Conservation (phyloP, 2,888 invertebrate species). For the Itoplectis maculator region DNA sequence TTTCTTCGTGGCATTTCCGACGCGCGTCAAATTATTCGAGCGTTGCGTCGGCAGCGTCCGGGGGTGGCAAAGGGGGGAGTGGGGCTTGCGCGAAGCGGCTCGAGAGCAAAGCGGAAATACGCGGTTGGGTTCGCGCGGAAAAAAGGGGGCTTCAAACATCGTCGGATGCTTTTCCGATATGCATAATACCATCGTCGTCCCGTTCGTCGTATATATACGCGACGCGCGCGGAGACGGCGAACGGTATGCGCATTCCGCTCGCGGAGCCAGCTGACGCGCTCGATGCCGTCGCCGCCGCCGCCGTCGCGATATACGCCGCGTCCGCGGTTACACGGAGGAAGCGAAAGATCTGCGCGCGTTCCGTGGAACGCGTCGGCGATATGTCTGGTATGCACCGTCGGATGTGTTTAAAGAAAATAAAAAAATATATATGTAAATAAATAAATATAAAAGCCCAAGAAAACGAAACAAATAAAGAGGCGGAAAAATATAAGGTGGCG, state of each 20-base stretch:
- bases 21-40: constrained; percentile 40
- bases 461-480: constrained; percentile 27
- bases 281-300: no score
- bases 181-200: constrained; percentile 42
- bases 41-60: background rate
- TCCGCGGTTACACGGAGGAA: constrained; percentile 41
- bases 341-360: constrained; percentile 63
- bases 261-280: constrained; percentile 58
- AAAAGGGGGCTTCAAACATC: constrained; percentile 40
- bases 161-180: constrained; percentile 41
- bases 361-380: constrained; percentile 48
- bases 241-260: constrained; percentile 38
- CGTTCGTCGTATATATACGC: background rate
- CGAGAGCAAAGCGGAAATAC: constrained; percentile 29
- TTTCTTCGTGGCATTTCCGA: constrained; percentile 36
- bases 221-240: constrained; percentile 13
- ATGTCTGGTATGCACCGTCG: constrained; percentile 51
- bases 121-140: constrained; percentile 41
- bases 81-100: background rate
- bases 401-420: constrained; percentile 37
- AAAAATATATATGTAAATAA: no score
- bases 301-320: constrained; percentile 34
- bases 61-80: background rate
- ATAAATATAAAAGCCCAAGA: no score
- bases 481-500: constrained; percentile 18